These are phyloP conservation scores for Podarcis siculus DNA, from an alignment of 2,797 vertebrate genomes.

Conservation along the genomic window DNA sequence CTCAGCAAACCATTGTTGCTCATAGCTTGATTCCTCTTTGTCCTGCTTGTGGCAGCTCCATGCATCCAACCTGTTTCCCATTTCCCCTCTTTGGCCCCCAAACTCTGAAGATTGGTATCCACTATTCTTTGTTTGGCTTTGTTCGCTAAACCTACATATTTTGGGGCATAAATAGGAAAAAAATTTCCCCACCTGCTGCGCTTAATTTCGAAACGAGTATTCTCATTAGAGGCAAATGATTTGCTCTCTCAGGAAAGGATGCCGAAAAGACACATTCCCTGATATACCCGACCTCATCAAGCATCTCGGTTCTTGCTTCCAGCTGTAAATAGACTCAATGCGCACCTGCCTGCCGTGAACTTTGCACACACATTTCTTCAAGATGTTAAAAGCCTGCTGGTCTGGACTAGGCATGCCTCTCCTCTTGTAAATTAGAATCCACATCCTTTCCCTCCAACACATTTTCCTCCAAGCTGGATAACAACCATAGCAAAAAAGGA, in stretches of 20 bases:
- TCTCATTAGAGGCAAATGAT: slow-evolving; percentile 51
- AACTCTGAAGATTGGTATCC: slow-evolving; percentile 32
- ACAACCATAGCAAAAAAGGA: slow-evolving; percentile 51
- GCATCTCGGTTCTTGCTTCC: slow-evolving; percentile 30
- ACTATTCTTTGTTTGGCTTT: neutral
- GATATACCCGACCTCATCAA: slow-evolving; percentile 7
- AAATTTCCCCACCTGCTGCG: slow-evolving; percentile 57
- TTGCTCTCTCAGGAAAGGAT: slow-evolving; percentile 12
- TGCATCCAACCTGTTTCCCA: neutral
- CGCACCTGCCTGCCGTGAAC: slow-evolving; percentile 8
- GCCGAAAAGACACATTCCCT: neutral
- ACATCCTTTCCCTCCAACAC: slow-evolving; percentile 41
- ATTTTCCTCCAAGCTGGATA: slow-evolving; percentile 46
- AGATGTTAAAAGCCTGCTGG: slow-evolving; percentile 42
- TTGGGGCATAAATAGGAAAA: slow-evolving; percentile 51
- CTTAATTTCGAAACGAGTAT: slow-evolving; percentile 49
- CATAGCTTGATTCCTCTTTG: neutral
- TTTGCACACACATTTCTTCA: slow-evolving; percentile 33
- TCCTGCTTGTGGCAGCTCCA: neutral
- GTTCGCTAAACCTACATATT: slow-evolving; percentile 1
- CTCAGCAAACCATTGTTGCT: neutral
- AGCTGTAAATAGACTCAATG: slow-evolving; percentile 22
- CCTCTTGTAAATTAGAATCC: slow-evolving; percentile 30
- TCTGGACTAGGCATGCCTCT: slow-evolving; percentile 17
- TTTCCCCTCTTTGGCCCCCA: slow-evolving; percentile 27